Evolutionary conservation across 2,888 invertebrate genomes (phyloP).

Genomic region (Acleris holmiana): DNA sequence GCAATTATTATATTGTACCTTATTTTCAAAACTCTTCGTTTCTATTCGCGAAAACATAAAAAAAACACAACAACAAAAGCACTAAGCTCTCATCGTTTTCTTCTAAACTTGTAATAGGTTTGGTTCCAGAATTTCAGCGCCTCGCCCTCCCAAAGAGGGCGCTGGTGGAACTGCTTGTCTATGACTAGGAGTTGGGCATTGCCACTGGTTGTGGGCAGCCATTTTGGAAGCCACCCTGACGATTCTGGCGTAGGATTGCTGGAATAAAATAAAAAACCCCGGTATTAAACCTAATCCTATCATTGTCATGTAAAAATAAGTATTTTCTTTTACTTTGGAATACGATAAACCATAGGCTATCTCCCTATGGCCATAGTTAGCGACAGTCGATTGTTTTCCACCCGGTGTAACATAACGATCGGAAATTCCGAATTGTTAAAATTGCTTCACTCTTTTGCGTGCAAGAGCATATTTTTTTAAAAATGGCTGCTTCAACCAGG

Average conservation of each 20-base stretch:
- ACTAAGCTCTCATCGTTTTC: conserved; percentile 46
- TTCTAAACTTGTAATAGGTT: conserved; percentile 68
- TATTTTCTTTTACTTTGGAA: neutral
- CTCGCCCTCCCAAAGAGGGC: conserved; percentile 60
- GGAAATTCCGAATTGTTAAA: too few relatives aligned
- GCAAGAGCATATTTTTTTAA: too few relatives aligned
- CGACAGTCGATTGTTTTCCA: too few relatives aligned
- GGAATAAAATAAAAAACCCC: conserved; percentile 44
- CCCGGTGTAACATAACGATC: too few relatives aligned
- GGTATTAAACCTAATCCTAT: neutral
- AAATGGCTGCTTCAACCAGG: too few relatives aligned
- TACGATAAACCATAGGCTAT: too few relatives aligned
- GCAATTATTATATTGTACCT: too few relatives aligned
- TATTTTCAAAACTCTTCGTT: too few relatives aligned
- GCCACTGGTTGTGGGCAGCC: conserved; percentile 53
- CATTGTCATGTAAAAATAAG: neutral
- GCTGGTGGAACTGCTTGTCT: conserved; percentile 55
- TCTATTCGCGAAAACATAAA: neutral
- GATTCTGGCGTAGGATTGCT: conserved; percentile 64
- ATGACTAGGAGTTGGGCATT: conserved; percentile 58
- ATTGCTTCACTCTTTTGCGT: too few relatives aligned
- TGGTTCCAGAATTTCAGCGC: conserved; percentile 63
- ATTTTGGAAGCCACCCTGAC: conserved; percentile 50
- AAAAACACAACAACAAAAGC: neutral
- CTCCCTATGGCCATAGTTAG: too few relatives aligned